Evolutionary conservation across 2,113 vertebrate species (phyloP).

Genomic region (Rafetus swinhoei): DNA sequence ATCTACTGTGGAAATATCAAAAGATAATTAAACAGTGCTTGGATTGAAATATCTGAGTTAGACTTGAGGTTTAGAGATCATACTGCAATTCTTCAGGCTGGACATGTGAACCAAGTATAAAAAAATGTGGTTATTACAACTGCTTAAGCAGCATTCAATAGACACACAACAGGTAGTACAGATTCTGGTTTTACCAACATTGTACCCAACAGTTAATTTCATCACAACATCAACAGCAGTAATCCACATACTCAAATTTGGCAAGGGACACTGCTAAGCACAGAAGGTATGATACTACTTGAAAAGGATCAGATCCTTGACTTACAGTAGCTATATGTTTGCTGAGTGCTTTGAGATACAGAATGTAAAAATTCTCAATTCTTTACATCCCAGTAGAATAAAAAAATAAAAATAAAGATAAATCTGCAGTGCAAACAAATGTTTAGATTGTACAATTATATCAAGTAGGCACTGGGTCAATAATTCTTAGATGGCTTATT

Average conservation of each 20-base stretch:
- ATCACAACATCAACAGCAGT: not conserved
- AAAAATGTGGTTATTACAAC: not conserved
- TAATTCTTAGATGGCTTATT: not conserved
- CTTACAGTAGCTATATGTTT: not conserved
- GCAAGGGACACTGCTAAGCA: not conserved
- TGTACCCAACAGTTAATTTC: not conserved
- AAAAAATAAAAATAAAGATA: not conserved
- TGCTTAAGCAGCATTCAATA: not conserved
- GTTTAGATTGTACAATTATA: not conserved
- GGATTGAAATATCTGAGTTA: not conserved
- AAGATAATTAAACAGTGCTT: not conserved
- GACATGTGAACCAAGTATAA: not conserved
- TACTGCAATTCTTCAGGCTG: rapidly evolving
- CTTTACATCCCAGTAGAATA: not conserved
- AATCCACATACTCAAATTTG: not conserved
- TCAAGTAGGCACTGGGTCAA: not conserved
- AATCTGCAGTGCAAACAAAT: not conserved
- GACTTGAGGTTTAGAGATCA: not conserved
- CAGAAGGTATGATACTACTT: not conserved
- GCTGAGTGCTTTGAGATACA: not conserved
- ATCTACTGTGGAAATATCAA: not conserved
- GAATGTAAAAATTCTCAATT: not conserved
- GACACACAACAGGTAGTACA: not conserved
- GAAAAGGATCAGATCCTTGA: not conserved
- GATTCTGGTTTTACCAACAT: not conserved